Evolutionary conservation across 1,140 invertebrate species (phyloP).

Genomic region (Drosophila sp.): DNA sequence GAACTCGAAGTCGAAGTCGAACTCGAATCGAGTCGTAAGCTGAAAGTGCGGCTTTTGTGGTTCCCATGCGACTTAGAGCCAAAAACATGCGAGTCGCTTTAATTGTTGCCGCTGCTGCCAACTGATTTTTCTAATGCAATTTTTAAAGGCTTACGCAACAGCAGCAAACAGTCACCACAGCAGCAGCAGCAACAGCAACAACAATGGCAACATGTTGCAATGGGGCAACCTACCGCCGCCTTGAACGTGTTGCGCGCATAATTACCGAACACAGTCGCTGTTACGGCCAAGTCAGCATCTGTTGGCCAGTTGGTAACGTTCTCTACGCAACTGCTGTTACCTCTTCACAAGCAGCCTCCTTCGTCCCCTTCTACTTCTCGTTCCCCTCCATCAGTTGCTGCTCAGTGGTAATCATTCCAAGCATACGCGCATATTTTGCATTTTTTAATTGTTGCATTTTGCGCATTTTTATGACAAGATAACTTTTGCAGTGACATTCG

Average conservation of each 20-base stretch:
- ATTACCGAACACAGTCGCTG: slow-evolving; percentile 62
- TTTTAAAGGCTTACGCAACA: slow-evolving; percentile 75
- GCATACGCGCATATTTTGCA: slow-evolving; percentile 82
- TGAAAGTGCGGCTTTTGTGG: slow-evolving; percentile 73
- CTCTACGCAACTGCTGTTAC: slow-evolving; percentile 13
- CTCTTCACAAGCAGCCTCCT: slow-evolving; percentile 3
- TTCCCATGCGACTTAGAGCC: slow-evolving; percentile 76
- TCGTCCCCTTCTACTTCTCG: too few species aligned
- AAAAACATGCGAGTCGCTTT: slow-evolving; percentile 77
- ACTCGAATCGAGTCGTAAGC: slow-evolving; percentile 25
- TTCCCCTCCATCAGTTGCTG: slow-evolving; percentile 4
- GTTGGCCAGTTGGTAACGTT: slow-evolving; percentile 32
- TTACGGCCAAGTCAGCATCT: slow-evolving; percentile 27
- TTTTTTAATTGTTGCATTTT: slow-evolving; percentile 80
- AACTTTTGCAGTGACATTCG: slow-evolving; percentile 50
- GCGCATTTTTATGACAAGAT: slow-evolving; percentile 79
- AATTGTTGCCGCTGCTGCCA: slow-evolving; percentile 74
- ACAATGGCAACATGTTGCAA: slow-evolving; percentile 55
- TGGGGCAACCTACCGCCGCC: slow-evolving; percentile 67
- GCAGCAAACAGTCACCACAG: slow-evolving; percentile 40
- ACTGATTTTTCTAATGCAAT: slow-evolving; percentile 82
- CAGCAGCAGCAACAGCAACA: slow-evolving; percentile 35
- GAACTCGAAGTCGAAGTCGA: slow-evolving; percentile 1
- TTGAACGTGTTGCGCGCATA: slow-evolving; percentile 79
- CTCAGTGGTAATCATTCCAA: slow-evolving; percentile 69